Evolutionary conservation across 2,797 vertebrate genomes (phyloP).

Genomic region (Phrynocephalus guinanensis): DNA sequence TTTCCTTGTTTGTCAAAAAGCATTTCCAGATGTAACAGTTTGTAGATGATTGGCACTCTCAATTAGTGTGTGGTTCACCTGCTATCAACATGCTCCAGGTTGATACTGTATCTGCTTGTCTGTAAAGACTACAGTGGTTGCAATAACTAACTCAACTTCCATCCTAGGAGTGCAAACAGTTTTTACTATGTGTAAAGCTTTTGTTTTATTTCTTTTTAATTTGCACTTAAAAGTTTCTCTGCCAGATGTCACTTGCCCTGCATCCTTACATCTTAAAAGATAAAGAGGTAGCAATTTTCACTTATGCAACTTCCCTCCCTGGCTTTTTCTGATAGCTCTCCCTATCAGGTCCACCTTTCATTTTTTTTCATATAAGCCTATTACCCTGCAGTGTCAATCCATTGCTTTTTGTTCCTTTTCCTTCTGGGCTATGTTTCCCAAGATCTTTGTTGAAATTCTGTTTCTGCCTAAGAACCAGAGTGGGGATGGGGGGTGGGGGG

Average conservation of each 20-base stretch:
- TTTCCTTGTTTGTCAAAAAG: slow-evolving; percentile 3
- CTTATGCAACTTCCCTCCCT: background rate
- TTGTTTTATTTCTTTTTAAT: no score
- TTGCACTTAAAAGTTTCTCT: background rate
- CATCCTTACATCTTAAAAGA: background rate
- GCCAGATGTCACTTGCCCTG: background rate
- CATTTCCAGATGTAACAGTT: background rate
- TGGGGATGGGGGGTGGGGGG: no score
- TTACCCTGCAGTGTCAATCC: background rate
- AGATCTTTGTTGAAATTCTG: background rate
- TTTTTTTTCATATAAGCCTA: background rate
- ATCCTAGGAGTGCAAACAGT: no score
- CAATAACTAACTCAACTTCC: no score
- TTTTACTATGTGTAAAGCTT: no score
- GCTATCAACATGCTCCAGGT: background rate
- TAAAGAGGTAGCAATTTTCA: background rate
- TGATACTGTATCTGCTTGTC: background rate
- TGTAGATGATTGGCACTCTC: background rate
- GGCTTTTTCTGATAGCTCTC: background rate
- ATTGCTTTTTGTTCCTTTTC: background rate
- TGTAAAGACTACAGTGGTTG: no score
- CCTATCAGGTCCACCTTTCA: background rate
- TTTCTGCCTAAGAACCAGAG: no score
- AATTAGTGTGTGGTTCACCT: background rate
- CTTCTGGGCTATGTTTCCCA: background rate